A percentile compares a stretch with the other conserved stretches of the same genome.
phyloP scores from a whole-genome alignment of 2,888 invertebrate genomes.

The Apamea anceps region DNA sequence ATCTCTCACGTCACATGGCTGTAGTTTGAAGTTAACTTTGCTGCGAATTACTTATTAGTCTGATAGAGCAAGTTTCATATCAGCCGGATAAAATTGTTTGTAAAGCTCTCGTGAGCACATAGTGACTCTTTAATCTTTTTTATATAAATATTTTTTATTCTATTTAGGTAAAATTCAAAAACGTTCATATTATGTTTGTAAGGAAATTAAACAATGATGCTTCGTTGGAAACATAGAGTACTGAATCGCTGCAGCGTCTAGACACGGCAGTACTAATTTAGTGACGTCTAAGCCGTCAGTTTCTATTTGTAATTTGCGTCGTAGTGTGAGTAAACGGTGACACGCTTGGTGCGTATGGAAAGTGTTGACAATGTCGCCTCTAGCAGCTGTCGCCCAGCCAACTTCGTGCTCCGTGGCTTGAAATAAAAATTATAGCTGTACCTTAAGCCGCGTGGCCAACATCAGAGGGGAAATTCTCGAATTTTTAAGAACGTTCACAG shows the following conservation, averaged over 20 bases:
- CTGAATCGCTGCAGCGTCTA: background rate
- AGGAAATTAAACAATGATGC: background rate
- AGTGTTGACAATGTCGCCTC: background rate
- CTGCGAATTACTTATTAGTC: slow-evolving; percentile 27
- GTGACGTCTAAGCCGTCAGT: background rate
- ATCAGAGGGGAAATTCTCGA: too few species aligned
- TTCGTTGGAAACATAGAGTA: background rate
- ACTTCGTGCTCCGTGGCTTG: background rate
- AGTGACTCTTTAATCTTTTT: slow-evolving; percentile 33
- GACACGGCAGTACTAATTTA: background rate
- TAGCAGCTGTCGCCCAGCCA: background rate
- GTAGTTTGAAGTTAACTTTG: slow-evolving; percentile 15
- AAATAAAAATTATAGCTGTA: background rate
- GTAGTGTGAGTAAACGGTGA: background rate
- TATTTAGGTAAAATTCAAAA: slow-evolving; percentile 8
- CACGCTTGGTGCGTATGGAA: too few species aligned
- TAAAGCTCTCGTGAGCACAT: slow-evolving; percentile 32
- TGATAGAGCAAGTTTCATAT: slow-evolving; percentile 38
- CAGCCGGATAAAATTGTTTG: slow-evolving; percentile 48
- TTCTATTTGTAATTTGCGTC: background rate
- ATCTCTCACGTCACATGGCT: slow-evolving; percentile 4
- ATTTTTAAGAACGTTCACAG: too few species aligned
- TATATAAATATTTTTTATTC: slow-evolving; percentile 25
- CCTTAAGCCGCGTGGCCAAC: too few species aligned
- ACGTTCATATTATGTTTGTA: background rate